A percentile compares a stretch with the other conserved stretches of the same genome.
Evolutionary conservation across 2,888 invertebrate species (phyloP).

Genomic region (Himalopsyche anomala): DNA sequence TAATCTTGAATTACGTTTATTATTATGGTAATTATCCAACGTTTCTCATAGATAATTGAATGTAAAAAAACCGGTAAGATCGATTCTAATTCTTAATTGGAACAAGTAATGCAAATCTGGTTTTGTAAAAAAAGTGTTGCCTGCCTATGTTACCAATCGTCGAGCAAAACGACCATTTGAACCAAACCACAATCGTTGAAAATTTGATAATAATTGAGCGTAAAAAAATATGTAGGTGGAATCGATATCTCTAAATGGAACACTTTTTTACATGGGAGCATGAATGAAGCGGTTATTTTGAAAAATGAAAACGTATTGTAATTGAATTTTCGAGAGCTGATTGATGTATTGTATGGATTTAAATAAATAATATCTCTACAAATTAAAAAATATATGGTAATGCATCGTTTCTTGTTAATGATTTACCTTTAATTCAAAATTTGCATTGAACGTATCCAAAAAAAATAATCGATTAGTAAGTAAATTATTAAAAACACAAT

Average conservation of each 20-base stretch:
- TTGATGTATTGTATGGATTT: too few relatives aligned
- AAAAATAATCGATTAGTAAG: too few relatives aligned
- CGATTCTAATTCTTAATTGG: not conserved
- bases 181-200: not conserved
- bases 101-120: not conserved
- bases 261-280: not conserved
- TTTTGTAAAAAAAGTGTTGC: not conserved
- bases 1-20: too few relatives aligned
- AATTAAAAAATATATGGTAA: too few relatives aligned
- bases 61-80: not conserved
- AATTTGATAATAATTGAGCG: constrained; percentile 6
- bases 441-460: too few relatives aligned
- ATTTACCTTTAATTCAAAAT: too few relatives aligned
- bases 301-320: not conserved
- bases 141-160: not conserved
- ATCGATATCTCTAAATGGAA: not conserved
- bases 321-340: not conserved
- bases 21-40: too few relatives aligned
- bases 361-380: too few relatives aligned
- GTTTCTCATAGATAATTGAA: too few relatives aligned
- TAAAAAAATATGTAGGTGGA: constrained; percentile 10
- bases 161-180: not conserved
- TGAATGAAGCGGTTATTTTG: not conserved
- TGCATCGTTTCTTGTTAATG: too few relatives aligned
- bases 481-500: too few relatives aligned